A percentile compares a stretch with the other conserved stretches of the same genome.
Conservation (phyloP, 2,797 vertebrate genomes). For the Etheostoma perlongum region DNA sequence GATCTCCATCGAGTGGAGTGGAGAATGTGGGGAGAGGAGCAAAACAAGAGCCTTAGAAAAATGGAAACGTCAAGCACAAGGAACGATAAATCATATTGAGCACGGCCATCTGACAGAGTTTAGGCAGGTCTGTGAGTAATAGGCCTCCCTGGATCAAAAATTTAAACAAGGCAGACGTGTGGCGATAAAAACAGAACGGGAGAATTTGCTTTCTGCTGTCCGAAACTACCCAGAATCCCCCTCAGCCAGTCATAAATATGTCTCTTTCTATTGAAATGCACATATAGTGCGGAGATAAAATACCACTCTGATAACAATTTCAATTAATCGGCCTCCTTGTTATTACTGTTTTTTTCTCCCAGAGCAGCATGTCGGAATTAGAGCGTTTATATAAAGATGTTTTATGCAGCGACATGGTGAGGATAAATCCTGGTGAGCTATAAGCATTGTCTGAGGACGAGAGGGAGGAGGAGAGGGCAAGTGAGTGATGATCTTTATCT, state of each 20-base stretch:
- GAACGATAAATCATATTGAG: constrained; percentile 24
- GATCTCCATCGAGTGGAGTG: constrained; percentile 5
- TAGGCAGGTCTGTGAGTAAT: constrained; percentile 50
- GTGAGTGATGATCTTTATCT: constrained; percentile 77
- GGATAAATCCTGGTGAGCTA: constrained; percentile 68
- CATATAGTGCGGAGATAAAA: constrained; percentile 22
- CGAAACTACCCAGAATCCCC: constrained; percentile 1
- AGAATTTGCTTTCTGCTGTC: constrained; percentile 10
- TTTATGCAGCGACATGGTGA: constrained; percentile 48
- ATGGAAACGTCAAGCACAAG: constrained; percentile 25
- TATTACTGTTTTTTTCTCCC: constrained; percentile 29
- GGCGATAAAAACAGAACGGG: constrained; percentile 31
- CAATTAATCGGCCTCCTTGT: constrained; percentile 46
- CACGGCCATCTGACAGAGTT: constrained; percentile 48
- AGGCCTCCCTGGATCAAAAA: constrained; percentile 21
- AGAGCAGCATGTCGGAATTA: constrained; percentile 41
- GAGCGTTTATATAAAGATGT: constrained; percentile 66
- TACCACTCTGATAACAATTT: constrained; percentile 36
- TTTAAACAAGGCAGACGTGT: constrained; percentile 45
- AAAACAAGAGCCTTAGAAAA: constrained; percentile 40
- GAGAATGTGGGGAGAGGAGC: constrained; percentile 29
- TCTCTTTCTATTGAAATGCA: constrained; percentile 28
- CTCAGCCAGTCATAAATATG: not conserved
- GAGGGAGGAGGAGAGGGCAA: constrained; percentile 62
- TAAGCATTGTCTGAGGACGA: constrained; percentile 64